These are phyloP conservation scores for Synanceia verrucosa DNA, from an alignment of 2,797 vertebrate species.

Conservation along the genomic window DNA sequence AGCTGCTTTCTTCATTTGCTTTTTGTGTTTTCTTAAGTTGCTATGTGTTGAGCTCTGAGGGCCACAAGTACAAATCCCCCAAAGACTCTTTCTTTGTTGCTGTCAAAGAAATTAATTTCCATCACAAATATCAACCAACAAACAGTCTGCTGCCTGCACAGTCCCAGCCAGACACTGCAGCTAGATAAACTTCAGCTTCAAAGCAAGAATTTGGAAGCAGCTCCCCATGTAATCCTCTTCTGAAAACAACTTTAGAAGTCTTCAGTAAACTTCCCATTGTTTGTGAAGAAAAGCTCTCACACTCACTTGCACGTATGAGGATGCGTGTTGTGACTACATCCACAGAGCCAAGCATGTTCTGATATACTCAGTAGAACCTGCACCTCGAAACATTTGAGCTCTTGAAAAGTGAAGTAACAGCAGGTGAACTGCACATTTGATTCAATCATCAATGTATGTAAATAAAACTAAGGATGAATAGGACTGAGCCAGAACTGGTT, in stretches of 20 bases:
- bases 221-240: constrained; percentile 2
- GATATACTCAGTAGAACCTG: neutral
- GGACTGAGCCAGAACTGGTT: constrained; percentile 19
- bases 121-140: constrained; percentile 22
- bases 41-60: neutral
- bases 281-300: neutral
- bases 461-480: constrained; percentile 29
- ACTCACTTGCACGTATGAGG: neutral
- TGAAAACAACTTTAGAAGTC: constrained; percentile 19
- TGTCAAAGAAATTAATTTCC: constrained; percentile 11
- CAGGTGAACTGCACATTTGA: constrained; percentile 30
- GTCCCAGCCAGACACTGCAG: constrained; percentile 4
- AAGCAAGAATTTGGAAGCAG: constrained; percentile 17
- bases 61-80: neutral
- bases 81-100: constrained; percentile 1
- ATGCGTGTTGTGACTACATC: neutral
- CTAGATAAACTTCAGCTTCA: constrained; percentile 26
- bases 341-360: neutral
- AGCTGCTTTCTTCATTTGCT: neutral
- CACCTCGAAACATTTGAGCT: neutral
- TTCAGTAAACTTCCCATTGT: constrained; percentile 26
- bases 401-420: constrained; percentile 11
- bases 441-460: constrained; percentile 42
- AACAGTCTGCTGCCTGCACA: neutral
- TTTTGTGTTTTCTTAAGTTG: neutral